Evolutionary conservation across 1,140 invertebrate species (phyloP), one percentile per base, ranked within the genome.

Genomic region (Lepidurus couesii): DNA sequence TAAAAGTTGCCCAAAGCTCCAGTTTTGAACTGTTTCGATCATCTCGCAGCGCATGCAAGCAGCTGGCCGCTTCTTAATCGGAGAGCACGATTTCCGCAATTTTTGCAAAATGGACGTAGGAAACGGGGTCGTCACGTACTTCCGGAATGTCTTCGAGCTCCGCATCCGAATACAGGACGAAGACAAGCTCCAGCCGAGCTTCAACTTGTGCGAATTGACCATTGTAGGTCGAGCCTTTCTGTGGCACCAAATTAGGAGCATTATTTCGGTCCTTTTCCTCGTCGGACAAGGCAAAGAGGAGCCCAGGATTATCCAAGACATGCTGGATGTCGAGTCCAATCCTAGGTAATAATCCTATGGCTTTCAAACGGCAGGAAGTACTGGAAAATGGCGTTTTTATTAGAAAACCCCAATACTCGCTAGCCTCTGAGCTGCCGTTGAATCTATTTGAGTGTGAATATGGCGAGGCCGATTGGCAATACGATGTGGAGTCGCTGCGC

Each of bases 201-300:
- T 81, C 75, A 75, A 81, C 8, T 91, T 99, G 89, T 94, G 91
- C 85, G 90, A 91, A 81, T 84, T 98, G n/a, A 89, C 89, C 21
- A 92, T 99, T 80, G 89, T 88, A 81, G 95, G 94, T 1, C 91
- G 94, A 83, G 95, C 95, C 2, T 99, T 99, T 86, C 86, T 99
- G 0, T 99, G 97, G 96, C 98, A 99, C 87, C 97, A 99, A 86
- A 97, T 99, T 78, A 88, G 98, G 13, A 98, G 95, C 84, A 98
- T 99, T 79, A 93, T 98, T 84, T 90, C 93, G 1, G 85, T 99
- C 2, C 85, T 99, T n/a, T 87, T 98, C 74, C 87, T 98, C 0
- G 88, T 99, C 77, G 98, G 97, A 0, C 87, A 92, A 84, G 89
- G 89, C 78, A 89, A 89, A 76, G 95, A 96, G 84, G 82, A 89